These are phyloP conservation scores for Ptychochromis oligacanthus DNA, from an alignment of 2,113 vertebrate species.

Conservation along the genomic window DNA sequence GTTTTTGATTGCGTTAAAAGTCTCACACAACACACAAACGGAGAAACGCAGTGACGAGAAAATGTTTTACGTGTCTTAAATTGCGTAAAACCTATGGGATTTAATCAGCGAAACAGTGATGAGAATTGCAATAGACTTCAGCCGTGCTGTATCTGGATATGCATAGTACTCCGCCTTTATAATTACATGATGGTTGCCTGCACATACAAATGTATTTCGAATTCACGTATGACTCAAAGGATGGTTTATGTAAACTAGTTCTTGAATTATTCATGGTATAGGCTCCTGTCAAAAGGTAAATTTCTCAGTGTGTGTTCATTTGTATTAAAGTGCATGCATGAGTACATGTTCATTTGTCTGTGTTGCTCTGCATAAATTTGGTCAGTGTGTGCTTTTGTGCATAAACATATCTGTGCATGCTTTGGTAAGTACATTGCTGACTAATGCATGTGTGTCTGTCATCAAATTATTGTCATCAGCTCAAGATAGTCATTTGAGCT, in stretches of 20 bases:
- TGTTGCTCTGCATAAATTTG: not conserved
- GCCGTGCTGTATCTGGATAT: constrained; percentile 32
- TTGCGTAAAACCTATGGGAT: constrained; percentile 7
- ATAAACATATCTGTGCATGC: not conserved
- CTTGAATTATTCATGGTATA: constrained; percentile 58
- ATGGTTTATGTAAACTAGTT: constrained; percentile 56
- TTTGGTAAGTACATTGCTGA: constrained; percentile 19
- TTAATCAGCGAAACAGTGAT: constrained; percentile 8
- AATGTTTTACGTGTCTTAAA: not conserved
- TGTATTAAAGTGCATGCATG: not conserved
- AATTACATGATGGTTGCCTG: constrained; percentile 42
- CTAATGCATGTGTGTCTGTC: constrained; percentile 35
- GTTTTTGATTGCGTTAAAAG: not conserved
- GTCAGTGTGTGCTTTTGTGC: not conserved
- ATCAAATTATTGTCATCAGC: constrained; percentile 61
- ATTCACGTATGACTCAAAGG: constrained; percentile 56
- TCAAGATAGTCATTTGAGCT: constrained; percentile 57
- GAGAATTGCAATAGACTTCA: constrained; percentile 26
- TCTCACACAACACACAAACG: not conserved
- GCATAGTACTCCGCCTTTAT: constrained; percentile 28
- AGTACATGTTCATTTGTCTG: constrained; percentile 20
- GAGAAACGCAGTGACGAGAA: not conserved
- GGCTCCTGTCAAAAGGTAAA: constrained; percentile 44
- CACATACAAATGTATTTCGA: constrained; percentile 42
- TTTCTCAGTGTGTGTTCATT: constrained; percentile 21